These are phyloP conservation scores for Pteropus alecto DNA, from an alignment of 2,113 vertebrate species.

Conservation along the genomic window DNA sequence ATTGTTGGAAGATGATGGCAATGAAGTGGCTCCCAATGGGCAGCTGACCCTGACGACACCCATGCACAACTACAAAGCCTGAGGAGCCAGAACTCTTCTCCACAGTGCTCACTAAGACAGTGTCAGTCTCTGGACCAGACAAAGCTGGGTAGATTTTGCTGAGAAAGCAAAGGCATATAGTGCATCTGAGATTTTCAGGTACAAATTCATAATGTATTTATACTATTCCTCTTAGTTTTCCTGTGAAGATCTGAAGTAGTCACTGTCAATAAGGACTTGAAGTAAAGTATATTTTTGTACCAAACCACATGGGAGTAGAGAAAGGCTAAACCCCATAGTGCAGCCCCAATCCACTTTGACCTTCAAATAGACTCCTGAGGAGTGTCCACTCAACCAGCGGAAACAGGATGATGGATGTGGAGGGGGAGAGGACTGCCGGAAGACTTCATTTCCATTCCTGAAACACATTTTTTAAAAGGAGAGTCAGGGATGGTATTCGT, in stretches of 20 bases:
- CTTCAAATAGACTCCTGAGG: constrained; percentile 51
- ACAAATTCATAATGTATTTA: constrained; percentile 45
- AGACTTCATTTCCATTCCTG: constrained; percentile 67
- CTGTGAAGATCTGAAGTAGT: constrained; percentile 64
- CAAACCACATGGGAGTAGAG: constrained; percentile 61
- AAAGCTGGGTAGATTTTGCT: constrained; percentile 52
- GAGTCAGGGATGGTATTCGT: constrained; percentile 29
- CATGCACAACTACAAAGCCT: constrained; percentile 93
- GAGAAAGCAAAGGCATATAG: constrained; percentile 49
- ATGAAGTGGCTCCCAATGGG: constrained; percentile 93
- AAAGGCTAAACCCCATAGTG: constrained; percentile 17
- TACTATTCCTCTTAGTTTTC: constrained; percentile 58
- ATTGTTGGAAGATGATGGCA: constrained; percentile 94
- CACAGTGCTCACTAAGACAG: constrained; percentile 53
- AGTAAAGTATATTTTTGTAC: constrained; percentile 72
- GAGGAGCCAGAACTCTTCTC: constrained; percentile 55
- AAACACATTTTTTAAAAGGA: constrained; percentile 56
- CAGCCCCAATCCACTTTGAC: constrained; percentile 63
- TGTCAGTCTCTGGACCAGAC: constrained; percentile 34
- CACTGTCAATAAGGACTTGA: constrained; percentile 66
- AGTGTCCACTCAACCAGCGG: constrained; percentile 53
- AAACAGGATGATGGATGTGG: constrained; percentile 46
- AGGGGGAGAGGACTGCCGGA: constrained; percentile 59
- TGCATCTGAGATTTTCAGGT: constrained; percentile 59
- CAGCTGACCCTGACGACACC: constrained; percentile 93